These are phyloP conservation scores for Limnodromus scolopaceus DNA, from an alignment of 2,797 vertebrate genomes.

Conservation along the genomic window DNA sequence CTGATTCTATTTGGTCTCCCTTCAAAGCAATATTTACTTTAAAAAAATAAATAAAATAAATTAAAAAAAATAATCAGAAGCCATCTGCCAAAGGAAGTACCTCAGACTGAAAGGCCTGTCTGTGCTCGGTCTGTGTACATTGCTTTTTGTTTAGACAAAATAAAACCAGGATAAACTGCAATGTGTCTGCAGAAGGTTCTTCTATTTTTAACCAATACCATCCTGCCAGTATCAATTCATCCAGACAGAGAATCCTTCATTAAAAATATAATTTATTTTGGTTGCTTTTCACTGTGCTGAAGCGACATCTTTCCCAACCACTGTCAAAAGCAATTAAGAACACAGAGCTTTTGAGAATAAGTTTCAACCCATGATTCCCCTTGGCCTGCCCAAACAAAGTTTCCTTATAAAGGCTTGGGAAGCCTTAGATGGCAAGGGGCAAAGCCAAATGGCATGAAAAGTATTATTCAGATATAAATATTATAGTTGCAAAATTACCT, in stretches of 20 bases:
- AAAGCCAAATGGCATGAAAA: not conserved
- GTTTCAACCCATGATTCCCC: not conserved
- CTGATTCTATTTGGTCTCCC: not conserved
- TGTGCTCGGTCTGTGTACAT: not conserved
- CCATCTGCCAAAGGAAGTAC: not conserved
- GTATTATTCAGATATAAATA: not conserved
- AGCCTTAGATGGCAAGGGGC: not conserved
- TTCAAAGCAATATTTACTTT: not conserved
- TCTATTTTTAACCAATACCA: constrained; percentile 27
- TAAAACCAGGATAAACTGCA: not conserved
- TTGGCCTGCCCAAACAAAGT: not conserved
- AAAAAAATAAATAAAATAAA: not conserved
- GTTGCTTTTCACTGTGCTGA: not conserved
- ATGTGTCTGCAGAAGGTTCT: not conserved
- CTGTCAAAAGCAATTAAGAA: constrained; percentile 40
- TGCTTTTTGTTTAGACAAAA: not conserved
- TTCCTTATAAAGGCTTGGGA: not conserved
- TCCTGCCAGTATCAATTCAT: not conserved
- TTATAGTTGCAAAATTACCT: not conserved
- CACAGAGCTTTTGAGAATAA: not conserved
- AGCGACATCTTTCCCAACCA: constrained; percentile 12
- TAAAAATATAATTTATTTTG: constrained; percentile 36
- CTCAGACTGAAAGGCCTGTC: not conserved
- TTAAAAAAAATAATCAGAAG: not conserved
- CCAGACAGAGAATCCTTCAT: not conserved